Evolutionary conservation across 2,888 invertebrate species (phyloP).

Genomic region (Calameuta pallipes): DNA sequence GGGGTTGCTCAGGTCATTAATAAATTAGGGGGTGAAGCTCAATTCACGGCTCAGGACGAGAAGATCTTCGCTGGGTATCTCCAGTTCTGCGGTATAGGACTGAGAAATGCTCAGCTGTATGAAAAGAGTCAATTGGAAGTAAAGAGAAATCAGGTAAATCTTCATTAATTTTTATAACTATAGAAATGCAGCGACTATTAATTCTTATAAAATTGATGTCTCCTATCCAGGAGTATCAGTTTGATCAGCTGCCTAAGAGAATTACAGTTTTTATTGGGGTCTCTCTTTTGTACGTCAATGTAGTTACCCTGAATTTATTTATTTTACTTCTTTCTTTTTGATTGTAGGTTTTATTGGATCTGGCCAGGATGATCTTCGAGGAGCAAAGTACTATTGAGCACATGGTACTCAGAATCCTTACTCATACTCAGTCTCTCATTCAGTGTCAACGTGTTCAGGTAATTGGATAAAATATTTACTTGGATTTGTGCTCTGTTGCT

Average conservation of each 20-base stretch:
- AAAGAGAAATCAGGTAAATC: conserved; percentile 85
- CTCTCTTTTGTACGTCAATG: neutral
- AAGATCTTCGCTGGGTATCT: conserved; percentile 92
- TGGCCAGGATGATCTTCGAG: conserved; percentile 97
- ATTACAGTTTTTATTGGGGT: neutral
- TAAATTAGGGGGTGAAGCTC: conserved; percentile 82
- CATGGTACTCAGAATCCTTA: conserved; percentile 92
- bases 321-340: neutral
- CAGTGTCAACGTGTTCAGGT: conserved; percentile 96
- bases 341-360: conserved; percentile 81
- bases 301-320: neutral
- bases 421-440: conserved; percentile 93
- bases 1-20: conserved; percentile 98
- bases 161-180: neutral
- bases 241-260: neutral
- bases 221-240: neutral
- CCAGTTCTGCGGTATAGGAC: conserved; percentile 95
- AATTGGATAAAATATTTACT: conserved; percentile 28
- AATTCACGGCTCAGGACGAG: conserved; percentile 89
- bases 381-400: conserved; percentile 97
- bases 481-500: neutral
- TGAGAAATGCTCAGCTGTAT: conserved; percentile 95
- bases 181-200: neutral
- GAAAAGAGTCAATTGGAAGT: conserved; percentile 95
- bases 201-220: neutral